Conservation (phyloP, 2,113 vertebrate species). For the Philantomba maxwellii region DNA sequence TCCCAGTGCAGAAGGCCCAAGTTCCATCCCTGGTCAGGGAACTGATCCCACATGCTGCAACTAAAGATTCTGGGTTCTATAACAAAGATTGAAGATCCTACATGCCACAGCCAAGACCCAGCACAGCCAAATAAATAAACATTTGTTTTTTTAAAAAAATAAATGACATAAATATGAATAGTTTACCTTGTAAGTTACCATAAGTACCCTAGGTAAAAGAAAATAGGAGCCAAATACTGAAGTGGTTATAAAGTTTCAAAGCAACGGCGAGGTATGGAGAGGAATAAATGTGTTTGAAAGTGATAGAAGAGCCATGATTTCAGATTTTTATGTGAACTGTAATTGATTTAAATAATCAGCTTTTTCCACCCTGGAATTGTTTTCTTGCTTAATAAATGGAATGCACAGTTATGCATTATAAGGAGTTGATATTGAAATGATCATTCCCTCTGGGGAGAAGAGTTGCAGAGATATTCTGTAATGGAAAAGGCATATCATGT, state of each 20-base stretch:
- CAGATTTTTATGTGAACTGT: neutral
- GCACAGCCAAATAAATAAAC: neutral
- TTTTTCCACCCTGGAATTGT: neutral
- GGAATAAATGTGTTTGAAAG: neutral
- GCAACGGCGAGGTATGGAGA: neutral
- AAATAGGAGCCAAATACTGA: neutral
- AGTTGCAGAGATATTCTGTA: neutral
- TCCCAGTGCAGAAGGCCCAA: neutral
- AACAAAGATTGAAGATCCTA: neutral
- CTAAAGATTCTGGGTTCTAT: neutral
- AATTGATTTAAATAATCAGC: neutral
- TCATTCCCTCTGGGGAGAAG: neutral
- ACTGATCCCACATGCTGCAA: neutral
- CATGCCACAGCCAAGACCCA: neutral
- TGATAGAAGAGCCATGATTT: neutral
- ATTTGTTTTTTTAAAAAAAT: neutral
- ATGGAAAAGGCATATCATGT: neutral
- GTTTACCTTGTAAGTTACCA: neutral
- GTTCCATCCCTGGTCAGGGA: neutral
- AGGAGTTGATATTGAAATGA: neutral
- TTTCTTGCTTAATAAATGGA: conserved; percentile 3
- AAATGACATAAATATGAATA: neutral
- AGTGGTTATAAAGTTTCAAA: neutral
- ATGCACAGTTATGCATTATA: neutral
- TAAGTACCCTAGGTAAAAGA: neutral